These are phyloP conservation scores for Orthosia incerta DNA, from an alignment of 2,888 invertebrate species.

Conservation along the genomic window DNA sequence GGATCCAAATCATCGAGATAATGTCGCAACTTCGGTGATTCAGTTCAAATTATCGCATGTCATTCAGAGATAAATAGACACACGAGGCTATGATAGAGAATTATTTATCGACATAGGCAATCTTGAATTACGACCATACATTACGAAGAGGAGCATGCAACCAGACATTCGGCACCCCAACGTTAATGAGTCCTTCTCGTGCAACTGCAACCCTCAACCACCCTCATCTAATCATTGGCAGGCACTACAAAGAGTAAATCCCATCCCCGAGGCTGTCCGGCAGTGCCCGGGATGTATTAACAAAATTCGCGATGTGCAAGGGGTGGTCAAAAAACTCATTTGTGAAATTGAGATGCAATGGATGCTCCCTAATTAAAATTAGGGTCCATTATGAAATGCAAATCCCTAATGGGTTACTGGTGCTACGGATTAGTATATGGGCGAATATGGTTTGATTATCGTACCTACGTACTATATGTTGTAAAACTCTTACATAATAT, in stretches of 20 bases:
- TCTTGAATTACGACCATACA: not conserved
- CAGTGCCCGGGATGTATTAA: not conserved
- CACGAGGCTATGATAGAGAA: not conserved
- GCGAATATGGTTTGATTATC: not conserved
- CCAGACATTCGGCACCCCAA: not conserved
- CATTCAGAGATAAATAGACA: conserved; percentile 38
- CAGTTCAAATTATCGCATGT: conserved; percentile 16
- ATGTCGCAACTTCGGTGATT: conserved; percentile 25
- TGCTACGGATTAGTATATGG: not conserved
- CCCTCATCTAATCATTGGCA: not conserved
- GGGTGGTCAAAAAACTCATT: conserved; percentile 6
- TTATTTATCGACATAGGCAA: not conserved
- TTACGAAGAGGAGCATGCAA: not conserved
- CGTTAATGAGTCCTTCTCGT: not conserved
- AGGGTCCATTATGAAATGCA: conserved; percentile 3
- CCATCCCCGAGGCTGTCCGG: not conserved
- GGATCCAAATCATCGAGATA: conserved; percentile 40
- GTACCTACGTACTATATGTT: not conserved
- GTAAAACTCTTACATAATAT: conserved; percentile 18
- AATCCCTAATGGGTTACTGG: too few relatives aligned
- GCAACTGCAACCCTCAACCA: not conserved
- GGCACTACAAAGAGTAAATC: conserved; percentile 1
- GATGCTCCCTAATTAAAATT: not conserved
- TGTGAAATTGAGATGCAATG: not conserved
- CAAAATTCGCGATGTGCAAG: not conserved